phyloP scores from a whole-genome alignment of 2,797 vertebrate species.

The Phoebastria nigripes region DNA sequence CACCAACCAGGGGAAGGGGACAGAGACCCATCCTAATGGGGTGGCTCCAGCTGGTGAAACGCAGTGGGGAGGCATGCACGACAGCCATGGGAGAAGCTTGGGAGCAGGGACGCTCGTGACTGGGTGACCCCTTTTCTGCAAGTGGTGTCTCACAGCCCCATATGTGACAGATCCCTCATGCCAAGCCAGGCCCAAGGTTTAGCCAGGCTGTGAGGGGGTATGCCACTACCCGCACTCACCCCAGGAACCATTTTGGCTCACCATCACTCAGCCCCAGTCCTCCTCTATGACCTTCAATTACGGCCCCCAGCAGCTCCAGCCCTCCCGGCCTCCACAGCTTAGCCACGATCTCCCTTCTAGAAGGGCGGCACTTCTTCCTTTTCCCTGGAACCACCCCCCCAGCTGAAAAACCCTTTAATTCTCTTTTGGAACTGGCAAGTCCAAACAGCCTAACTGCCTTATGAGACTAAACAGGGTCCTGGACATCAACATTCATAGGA shows the following conservation, averaged over 20 bases:
- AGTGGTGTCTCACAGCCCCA: background rate
- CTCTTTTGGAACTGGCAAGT: background rate
- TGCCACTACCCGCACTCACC: background rate
- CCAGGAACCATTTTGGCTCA: background rate
- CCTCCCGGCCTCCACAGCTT: background rate
- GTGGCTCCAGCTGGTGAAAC: background rate
- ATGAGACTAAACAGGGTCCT: background rate
- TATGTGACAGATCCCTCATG: background rate
- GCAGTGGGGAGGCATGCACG: fast-evolving
- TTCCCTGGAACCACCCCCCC: background rate
- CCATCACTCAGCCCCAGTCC: background rate
- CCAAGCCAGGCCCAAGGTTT: background rate
- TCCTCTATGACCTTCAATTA: background rate
- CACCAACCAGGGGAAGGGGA: background rate
- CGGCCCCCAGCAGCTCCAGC: background rate
- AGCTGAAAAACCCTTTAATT: background rate
- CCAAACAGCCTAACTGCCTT: background rate
- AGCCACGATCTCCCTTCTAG: background rate
- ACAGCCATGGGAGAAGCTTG: background rate
- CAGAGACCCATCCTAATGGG: background rate
- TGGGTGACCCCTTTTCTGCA: background rate
- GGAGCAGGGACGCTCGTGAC: background rate
- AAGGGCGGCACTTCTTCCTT: background rate
- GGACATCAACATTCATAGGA: background rate
- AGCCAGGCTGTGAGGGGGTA: background rate